Base-by-base conservation (phyloP, 2,113 vertebrate species). In the Daubentonia madagascariensis region DNA sequence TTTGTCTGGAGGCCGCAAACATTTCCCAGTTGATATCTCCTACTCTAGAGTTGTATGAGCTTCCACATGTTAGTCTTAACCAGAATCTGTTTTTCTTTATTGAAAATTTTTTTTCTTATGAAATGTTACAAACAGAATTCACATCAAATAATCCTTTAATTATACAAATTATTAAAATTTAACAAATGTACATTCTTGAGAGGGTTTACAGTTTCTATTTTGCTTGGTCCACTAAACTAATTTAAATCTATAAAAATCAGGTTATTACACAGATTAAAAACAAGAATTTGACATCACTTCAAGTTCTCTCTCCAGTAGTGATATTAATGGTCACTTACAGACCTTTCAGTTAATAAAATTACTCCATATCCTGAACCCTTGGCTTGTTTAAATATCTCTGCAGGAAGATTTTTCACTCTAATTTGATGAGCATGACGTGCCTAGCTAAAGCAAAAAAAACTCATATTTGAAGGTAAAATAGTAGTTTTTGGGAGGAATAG, bases 1-100 rank as follows among this genome's bases (percentile, higher is more conserved):
- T 84, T 91, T 75, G 3, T 68, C 91, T 89, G 35, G 28, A 76
- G 35, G 65, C 18, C 72, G 50, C 20, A 85, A 50, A 94, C 11
- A 76, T 50, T 96, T 89, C 37, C 8, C n/a, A 61, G 67, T 28
- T 43, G 48, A 45, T 92, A 87, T 93, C 97, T 97, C n/a, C 23
- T 52, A 91, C 4, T 68, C 78, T 18, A 75, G 20, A 84, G 67
- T 72, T 80, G 40, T 32, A 76, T 84, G 94, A 97, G 79, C 1
- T 94, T 35, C 32, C 1, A 81, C 48, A 87, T 22, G 25, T 98
- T 89, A 97, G 11, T 30, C 88, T 93, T 94, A 92, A 68, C 11
- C 85, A 75, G 80, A 97, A 98, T 78, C 87, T 68, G 48, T 84
- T 93, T 95, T 20, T 52, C 94, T 95, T 96, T 57, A 75, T 67